Evolutionary conservation across 1,140 invertebrate genomes (phyloP).

Genomic region (Mesaphorura yosii): DNA sequence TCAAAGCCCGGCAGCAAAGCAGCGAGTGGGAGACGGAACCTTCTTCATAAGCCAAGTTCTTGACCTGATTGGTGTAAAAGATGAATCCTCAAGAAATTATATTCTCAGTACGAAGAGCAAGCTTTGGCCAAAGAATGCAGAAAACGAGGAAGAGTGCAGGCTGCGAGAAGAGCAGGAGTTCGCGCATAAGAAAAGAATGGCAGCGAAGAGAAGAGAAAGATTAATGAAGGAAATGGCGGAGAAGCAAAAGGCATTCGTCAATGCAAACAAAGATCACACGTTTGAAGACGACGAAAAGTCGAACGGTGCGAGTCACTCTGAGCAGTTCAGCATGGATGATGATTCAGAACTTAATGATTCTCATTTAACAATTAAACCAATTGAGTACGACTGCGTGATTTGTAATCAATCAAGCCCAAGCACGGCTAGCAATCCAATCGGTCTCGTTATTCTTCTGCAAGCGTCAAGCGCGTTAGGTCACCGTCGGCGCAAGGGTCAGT

Average conservation of each 20-base stretch:
- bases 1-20: constrained; percentile 7
- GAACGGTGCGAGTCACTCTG: constrained; percentile 1
- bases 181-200: constrained; percentile 66
- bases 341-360: background rate
- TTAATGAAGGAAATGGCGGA: constrained; percentile 86
- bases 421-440: constrained; percentile 74
- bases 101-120: constrained; percentile 54
- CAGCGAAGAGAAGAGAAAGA: constrained; percentile 77
- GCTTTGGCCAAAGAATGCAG: constrained; percentile 61
- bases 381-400: constrained; percentile 88
- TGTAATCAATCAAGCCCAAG: constrained; percentile 81
- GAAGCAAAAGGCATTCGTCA: constrained; percentile 83
- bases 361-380: constrained; percentile 44
- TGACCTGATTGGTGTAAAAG: constrained; percentile 55
- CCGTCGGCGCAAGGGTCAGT: constrained; percentile 48
- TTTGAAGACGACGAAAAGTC: constrained; percentile 14
- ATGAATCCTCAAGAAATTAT: constrained; percentile 50
- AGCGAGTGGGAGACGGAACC: constrained; percentile 71
- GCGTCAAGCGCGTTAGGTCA: constrained; percentile 70
- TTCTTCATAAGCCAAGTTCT: constrained; percentile 70
- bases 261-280: constrained; percentile 59
- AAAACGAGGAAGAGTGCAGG: constrained; percentile 59
- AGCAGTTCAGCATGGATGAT: background rate
- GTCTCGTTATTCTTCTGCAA: constrained; percentile 77
- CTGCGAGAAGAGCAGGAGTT: constrained; percentile 59